These are phyloP conservation scores for Brachionus paranguensis DNA, from an alignment of 1,140 invertebrate species.

Conservation along the genomic window DNA sequence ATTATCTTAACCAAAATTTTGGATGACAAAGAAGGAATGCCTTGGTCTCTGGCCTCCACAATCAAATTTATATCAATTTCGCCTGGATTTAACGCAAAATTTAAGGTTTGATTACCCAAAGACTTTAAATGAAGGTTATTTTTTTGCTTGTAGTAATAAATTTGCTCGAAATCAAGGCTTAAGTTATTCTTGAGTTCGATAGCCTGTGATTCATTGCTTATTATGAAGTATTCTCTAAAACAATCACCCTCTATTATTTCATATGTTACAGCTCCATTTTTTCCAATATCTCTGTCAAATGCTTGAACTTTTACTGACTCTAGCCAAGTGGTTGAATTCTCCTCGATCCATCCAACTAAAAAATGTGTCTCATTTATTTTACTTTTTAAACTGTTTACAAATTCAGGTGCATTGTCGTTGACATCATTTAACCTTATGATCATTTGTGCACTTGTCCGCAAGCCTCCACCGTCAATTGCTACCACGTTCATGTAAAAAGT, in stretches of 20 bases:
- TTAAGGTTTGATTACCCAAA: constrained; percentile 70
- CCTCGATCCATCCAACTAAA: background rate
- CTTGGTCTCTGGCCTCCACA: constrained; percentile 71
- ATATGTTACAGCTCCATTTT: constrained; percentile 29
- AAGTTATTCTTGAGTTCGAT: constrained; percentile 72
- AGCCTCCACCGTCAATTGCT: constrained; percentile 78
- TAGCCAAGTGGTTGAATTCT: constrained; percentile 20
- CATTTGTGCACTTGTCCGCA: constrained; percentile 77
- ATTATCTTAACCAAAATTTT: constrained; percentile 71
- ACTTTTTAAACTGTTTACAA: constrained; percentile 37
- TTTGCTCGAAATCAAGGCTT: constrained; percentile 65
- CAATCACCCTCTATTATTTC: constrained; percentile 36
- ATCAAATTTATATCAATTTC: constrained; percentile 67
- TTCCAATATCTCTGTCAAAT: constrained; percentile 19
- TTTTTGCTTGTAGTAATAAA: constrained; percentile 54
- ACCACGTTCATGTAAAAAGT: constrained; percentile 84
- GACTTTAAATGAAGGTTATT: constrained; percentile 64
- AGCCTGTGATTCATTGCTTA: constrained; percentile 73
- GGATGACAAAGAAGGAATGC: constrained; percentile 67
- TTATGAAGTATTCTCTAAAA: constrained; percentile 39
- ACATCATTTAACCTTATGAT: constrained; percentile 78
- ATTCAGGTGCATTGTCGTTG: constrained; percentile 45
- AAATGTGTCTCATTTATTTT: background rate
- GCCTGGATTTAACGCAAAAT: constrained; percentile 59
- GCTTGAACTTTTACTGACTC: constrained; percentile 16